Conservation (phyloP, 2,113 vertebrate species). For the Microcebus griseorufus region DNA sequence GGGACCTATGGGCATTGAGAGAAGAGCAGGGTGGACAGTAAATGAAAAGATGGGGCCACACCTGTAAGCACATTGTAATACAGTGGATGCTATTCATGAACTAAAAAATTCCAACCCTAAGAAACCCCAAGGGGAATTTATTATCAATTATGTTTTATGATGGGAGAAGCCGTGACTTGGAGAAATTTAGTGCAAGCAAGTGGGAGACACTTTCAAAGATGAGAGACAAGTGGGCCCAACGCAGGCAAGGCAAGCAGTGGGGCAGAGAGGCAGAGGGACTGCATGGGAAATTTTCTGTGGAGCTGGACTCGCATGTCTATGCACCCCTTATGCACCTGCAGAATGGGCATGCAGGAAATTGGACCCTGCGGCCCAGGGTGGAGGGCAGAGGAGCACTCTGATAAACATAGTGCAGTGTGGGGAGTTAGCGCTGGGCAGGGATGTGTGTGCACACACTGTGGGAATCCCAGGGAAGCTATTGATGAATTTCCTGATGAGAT, state of each 20-base stretch:
- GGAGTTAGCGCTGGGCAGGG: not conserved
- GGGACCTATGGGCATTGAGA: not conserved
- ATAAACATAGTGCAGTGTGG: not conserved
- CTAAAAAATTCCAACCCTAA: not conserved
- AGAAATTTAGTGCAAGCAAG: not conserved
- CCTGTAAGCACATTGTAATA: not conserved
- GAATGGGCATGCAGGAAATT: not conserved
- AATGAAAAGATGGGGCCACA: not conserved
- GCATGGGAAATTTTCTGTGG: not conserved
- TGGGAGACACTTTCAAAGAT: not conserved
- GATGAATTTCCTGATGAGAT: not conserved
- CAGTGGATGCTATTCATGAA: not conserved
- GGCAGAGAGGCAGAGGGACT: no score
- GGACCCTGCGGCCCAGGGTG: not conserved
- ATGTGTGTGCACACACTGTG: rapidly evolving
- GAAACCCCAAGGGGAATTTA: not conserved
- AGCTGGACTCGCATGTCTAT: not conserved
- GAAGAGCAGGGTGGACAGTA: not conserved
- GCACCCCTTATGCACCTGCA: no score
- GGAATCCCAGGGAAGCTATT: not conserved
- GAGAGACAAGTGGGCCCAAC: not conserved
- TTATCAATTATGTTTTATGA: not conserved
- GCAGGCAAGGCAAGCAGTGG: not conserved
- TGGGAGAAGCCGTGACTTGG: not conserved
- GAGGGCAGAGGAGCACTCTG: not conserved